Conservation (phyloP, 2,888 invertebrate species). For the Altica lythri region DNA sequence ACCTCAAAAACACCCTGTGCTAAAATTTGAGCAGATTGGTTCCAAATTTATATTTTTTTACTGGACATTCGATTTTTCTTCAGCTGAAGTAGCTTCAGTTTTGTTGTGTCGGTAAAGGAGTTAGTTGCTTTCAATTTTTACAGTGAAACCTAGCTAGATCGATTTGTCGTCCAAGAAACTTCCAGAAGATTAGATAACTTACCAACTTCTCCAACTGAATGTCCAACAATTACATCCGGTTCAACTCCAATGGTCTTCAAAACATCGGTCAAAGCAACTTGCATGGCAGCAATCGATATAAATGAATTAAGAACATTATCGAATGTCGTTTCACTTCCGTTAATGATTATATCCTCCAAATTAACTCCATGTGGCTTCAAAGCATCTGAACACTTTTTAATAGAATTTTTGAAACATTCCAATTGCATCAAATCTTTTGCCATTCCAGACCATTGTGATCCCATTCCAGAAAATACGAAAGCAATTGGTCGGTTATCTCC, state of each 20-base stretch:
- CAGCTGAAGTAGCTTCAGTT: no score
- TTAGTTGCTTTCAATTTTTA: no score
- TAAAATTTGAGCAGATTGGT: no score
- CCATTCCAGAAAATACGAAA: conserved; percentile 98
- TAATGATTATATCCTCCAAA: conserved; percentile 78
- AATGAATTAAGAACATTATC: conserved; percentile 89
- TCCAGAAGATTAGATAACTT: no score
- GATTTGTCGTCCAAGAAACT: no score
- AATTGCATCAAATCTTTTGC: conserved; percentile 83
- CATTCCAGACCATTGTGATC: conserved; percentile 98
- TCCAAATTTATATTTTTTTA: no score
- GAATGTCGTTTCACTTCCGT: conserved; percentile 76
- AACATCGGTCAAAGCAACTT: conserved; percentile 93
- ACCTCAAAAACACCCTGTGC: no score
- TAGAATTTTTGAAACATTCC: conserved; percentile 78
- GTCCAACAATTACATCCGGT: conserved; percentile 95
- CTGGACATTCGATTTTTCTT: no score
- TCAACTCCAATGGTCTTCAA: conserved; percentile 74
- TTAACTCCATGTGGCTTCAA: conserved; percentile 81
- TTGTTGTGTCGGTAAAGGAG: no score
- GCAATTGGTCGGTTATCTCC: conserved; percentile 81
- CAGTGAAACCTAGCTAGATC: no score
- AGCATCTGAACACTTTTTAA: conserved; percentile 75
- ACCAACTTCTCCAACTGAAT: conserved; percentile 92
- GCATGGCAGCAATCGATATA: conserved; percentile 92